Evolutionary conservation across 2,797 vertebrate genomes (phyloP).

Genomic region (Calcarius lapponicus): DNA sequence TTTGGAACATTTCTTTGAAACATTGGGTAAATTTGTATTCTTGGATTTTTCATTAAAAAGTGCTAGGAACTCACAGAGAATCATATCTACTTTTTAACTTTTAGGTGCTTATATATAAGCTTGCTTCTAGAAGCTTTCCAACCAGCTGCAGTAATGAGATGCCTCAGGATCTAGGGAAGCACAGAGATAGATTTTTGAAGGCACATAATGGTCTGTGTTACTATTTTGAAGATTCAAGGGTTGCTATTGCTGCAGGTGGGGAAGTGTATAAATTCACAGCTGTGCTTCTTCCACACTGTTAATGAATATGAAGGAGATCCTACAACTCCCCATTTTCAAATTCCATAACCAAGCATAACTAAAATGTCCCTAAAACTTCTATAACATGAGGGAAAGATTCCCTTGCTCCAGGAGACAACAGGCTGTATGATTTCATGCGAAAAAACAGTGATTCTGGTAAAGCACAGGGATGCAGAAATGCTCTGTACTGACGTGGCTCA

Average conservation of each 20-base stretch:
- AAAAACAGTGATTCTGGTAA: neutral
- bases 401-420: neutral
- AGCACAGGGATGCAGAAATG: neutral
- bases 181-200: neutral
- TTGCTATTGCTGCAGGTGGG: neutral
- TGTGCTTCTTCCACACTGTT: neutral
- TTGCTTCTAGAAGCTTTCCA: neutral
- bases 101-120: neutral
- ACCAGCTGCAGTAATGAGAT: neutral
- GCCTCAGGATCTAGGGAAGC: neutral
- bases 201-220: neutral
- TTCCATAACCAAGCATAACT: neutral
- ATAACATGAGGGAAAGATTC: neutral
- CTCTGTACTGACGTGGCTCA: neutral
- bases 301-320: neutral
- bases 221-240: constrained; percentile 9
- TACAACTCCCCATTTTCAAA: neutral
- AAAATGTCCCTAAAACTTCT: neutral
- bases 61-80: neutral
- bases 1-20: neutral
- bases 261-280: neutral
- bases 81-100: neutral
- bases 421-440: neutral
- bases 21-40: neutral
- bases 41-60: neutral